Conservation (phyloP, 2,888 invertebrate species). For the Electrophaes corylata region DNA sequence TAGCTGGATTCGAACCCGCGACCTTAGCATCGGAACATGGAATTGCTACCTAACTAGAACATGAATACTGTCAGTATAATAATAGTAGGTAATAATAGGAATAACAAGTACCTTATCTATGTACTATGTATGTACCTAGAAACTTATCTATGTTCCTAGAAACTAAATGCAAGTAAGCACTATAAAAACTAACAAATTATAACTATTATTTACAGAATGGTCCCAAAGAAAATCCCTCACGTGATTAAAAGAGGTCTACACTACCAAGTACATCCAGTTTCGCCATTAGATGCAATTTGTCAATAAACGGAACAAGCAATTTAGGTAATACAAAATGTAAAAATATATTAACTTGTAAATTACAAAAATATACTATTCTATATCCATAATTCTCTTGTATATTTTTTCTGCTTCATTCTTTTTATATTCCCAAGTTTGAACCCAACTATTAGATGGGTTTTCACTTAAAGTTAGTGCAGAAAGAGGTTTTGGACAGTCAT, state of each 20-base stretch:
- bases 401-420: slow-evolving; percentile 51
- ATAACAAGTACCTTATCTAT: no score
- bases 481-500: slow-evolving; percentile 79
- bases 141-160: no score
- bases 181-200: no score
- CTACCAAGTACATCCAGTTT: slow-evolving; percentile 63
- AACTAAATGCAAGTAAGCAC: no score
- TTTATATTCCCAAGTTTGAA: slow-evolving; percentile 60
- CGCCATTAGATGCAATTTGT: slow-evolving; percentile 66
- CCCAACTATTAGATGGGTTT: slow-evolving; percentile 68
- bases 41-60: neutral
- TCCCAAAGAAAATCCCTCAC: slow-evolving; percentile 94
- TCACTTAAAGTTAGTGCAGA: slow-evolving; percentile 66
- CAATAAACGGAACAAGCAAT: slow-evolving; percentile 52
- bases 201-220: slow-evolving; percentile 91
- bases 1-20: no score
- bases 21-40: no score
- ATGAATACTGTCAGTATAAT: no score
- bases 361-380: slow-evolving; percentile 46
- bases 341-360: slow-evolving; percentile 41
- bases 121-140: no score
- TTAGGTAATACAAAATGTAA: slow-evolving; percentile 33
- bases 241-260: slow-evolving; percentile 91
- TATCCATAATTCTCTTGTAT: slow-evolving; percentile 50
- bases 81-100: no score